Conservation (phyloP, 1,140 invertebrate genomes). For the Diorhabda carinulata region DNA sequence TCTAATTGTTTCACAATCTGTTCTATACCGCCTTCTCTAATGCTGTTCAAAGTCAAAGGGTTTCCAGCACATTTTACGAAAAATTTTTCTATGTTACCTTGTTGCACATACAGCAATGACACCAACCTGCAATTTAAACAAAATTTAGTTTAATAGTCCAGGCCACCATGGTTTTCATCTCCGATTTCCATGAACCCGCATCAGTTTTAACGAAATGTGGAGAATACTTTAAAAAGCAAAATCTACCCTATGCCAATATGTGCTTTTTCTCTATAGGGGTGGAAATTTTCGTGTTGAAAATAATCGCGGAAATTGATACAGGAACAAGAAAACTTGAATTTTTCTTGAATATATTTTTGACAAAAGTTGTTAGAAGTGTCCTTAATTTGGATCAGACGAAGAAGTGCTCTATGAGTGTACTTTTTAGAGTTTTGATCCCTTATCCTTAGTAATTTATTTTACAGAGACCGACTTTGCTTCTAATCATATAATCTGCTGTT, state of each 20-base stretch:
- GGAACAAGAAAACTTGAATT: neutral
- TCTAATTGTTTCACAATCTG: constrained; percentile 31
- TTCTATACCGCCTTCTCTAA: constrained; percentile 40
- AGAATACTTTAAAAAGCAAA: neutral
- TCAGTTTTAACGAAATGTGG: neutral
- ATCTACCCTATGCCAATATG: neutral
- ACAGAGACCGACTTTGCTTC: too few species aligned
- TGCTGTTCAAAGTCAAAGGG: constrained; percentile 36
- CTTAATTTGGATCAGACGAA: neutral
- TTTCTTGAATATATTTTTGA: neutral
- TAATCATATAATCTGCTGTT: too few species aligned
- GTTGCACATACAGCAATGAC: constrained; percentile 41
- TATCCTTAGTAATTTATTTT: too few species aligned
- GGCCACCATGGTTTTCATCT: too few species aligned
- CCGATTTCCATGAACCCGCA: neutral
- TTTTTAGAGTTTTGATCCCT: neutral
- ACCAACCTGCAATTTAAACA: constrained; percentile 34
- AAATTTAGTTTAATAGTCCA: neutral
- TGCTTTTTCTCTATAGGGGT: constrained; percentile 15
- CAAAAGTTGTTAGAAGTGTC: neutral
- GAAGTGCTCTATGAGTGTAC: too few species aligned
- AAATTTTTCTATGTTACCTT: constrained; percentile 42
- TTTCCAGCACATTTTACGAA: constrained; percentile 41
- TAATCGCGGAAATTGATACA: neutral
- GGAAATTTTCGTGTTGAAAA: neutral